Conservation (phyloP, 1,140 invertebrate genomes). For the Drosophila cardini region DNA sequence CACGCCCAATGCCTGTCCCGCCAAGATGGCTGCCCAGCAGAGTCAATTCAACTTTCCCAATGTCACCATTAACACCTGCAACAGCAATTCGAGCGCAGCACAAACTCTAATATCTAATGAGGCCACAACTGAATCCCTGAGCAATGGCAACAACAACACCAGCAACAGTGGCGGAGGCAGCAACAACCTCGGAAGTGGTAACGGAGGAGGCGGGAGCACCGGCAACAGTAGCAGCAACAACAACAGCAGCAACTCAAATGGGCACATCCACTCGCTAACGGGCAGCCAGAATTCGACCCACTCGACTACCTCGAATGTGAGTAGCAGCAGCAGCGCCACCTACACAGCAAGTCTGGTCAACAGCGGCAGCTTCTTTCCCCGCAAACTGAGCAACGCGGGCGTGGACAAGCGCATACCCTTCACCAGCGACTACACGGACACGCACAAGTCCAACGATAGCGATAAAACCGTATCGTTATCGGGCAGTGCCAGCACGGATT, state of each 20-base stretch:
- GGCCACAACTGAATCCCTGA: conserved; percentile 10
- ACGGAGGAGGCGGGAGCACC: no score
- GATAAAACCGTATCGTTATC: conserved; percentile 92
- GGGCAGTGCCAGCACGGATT: conserved; percentile 91
- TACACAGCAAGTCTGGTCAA: conserved; percentile 66
- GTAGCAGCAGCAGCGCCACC: conserved; percentile 39
- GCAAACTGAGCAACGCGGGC: conserved; percentile 76
- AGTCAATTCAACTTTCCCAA: conserved; percentile 94
- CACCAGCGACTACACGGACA: conserved; percentile 87
- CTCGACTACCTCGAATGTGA: conserved; percentile 38
- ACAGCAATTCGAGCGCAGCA: conserved; percentile 39
- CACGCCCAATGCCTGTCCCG: conserved; percentile 75
- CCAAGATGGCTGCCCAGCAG: conserved; percentile 84
- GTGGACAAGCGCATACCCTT: conserved; percentile 72
- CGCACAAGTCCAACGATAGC: conserved; percentile 91
- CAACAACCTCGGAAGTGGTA: neutral
- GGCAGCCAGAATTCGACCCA: conserved; percentile 60
- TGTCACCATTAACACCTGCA: conserved; percentile 70
- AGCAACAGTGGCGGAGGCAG: conserved; percentile 43
- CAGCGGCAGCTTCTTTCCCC: conserved; percentile 70
- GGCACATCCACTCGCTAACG: conserved; percentile 51
- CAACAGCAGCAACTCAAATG: conserved; percentile 50
- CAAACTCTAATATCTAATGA: conserved; percentile 62
- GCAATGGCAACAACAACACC: conserved; percentile 48
- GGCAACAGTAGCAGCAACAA: conserved; percentile 33